Percentiles rank a stretch among this genome's conserved stretches.
phyloP scores from a whole-genome alignment of 1,140 invertebrate species.

The Lineus longissimus region DNA sequence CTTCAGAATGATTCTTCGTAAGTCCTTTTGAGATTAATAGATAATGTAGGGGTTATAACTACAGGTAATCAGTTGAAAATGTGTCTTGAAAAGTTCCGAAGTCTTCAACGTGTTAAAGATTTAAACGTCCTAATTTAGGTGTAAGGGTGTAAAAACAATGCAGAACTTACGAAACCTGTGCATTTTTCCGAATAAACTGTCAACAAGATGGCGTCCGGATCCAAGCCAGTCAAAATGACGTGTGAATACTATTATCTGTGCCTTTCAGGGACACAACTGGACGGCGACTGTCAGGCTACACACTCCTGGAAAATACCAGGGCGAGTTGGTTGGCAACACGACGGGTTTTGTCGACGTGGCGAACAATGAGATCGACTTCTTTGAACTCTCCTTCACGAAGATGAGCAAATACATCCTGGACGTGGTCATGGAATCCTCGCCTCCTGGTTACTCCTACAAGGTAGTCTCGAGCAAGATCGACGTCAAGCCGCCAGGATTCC shows the following conservation, averaged over 20 bases:
- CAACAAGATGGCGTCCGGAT: neutral
- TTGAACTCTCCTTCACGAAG: neutral
- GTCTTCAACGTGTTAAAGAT: no score
- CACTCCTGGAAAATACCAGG: no score
- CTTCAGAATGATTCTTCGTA: no score
- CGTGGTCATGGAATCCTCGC: neutral
- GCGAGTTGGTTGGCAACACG: no score
- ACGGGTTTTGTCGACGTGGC: neutral
- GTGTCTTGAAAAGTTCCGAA: no score
- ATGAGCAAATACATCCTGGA: neutral
- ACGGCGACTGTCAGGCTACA: constrained; percentile 1
- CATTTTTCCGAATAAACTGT: neutral
- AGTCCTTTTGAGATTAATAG: no score
- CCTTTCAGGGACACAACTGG: neutral
- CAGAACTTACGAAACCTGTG: no score
- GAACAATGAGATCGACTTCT: neutral
- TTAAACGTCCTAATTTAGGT: no score
- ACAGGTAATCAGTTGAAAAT: no score
- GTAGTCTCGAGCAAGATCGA: neutral
- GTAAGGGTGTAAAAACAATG: no score
- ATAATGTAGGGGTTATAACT: no score
- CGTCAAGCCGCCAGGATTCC: neutral
- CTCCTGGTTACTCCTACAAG: neutral
- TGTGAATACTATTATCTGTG: neutral
- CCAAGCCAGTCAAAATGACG: no score